Base-by-base conservation (phyloP, 1,140 invertebrate genomes). In the Arctopsyche grandis region DNA sequence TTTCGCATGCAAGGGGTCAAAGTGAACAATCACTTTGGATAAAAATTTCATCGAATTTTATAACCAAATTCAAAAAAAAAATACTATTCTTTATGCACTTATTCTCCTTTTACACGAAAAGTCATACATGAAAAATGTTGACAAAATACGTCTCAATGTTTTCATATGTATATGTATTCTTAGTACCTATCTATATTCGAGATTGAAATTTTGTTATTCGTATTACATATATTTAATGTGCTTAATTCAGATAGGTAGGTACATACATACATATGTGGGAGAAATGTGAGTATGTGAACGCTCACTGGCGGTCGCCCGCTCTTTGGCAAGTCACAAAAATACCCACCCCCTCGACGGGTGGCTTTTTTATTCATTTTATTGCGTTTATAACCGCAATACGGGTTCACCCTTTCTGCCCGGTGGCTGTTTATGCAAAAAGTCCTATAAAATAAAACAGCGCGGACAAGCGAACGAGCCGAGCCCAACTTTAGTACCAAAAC, bases 371-470 rank as follows among this genome's bases (percentile, higher is more conserved):
- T 74, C 69, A 19, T 74, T 79, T 79, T 58, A 79, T 66, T 60
- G 70, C 69, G 78, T 79, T 79, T 79, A 79, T 79, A 66, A 74
- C 78, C 56, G 52, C 78, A 60, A 78, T 71, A 58, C 69, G 22
- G 38, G 77, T 71, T 70, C 56, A 77, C 66, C 66, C 66, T 77
- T 77, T 77, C 66, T 44, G 58, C n/a, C n/a, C 74, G 74, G 58
- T 76, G 24, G 38, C 76, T 77, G 60, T 77, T 69, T 77, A 69
- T 70, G 66, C 76, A 77, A 70, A 77, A 77, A 76, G 74, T 76
- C 74, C 74, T 69, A 77, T 77, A 77, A 77, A 77, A 77, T 77
- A 77, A 77, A 77, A 69, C 58, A 66, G 75, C 60, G 75, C 75
- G 77, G 69, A 78, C 69, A 79, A 79, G 77, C 60, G 24, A 77